Evolutionary conservation across 2,113 vertebrate genomes (phyloP), one percentile per base, ranked within the genome.

Genomic region (Psephotus haematonotus): DNA sequence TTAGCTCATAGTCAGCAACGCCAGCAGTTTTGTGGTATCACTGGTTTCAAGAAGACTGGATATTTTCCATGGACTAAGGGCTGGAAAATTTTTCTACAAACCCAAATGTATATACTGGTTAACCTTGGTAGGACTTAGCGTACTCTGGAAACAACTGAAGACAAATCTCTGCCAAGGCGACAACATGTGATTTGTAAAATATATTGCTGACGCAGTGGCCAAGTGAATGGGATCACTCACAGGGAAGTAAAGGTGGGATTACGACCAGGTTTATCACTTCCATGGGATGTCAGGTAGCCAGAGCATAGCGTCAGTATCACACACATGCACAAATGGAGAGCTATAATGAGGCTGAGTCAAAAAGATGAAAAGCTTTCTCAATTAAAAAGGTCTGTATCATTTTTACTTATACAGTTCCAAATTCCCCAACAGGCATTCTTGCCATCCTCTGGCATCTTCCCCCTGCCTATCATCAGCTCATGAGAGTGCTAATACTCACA

Each of bases 1-100:
- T 97, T 64, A 94, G 93, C 59, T 83, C 93, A 95, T 81, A 95
- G 90, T 70, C 83, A 91, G 94, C 92, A 90, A 88, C 96, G 90
- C 96, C 93, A 95, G 82, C 22, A 28, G 93, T 72, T 75, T 78
- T 96, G 97, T 83, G 92, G 96, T 95, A 93, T 93, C 18, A 9
- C 10, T 24, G n/a, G 75, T 44, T 94, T 95, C 31, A 71, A 69
- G 67, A 57, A 55, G 52, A 85, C 85, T 93, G 96, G 86, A 47
- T 41, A 84, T 80, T 50, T 96, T 97, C 93, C 72, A 55, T 43
- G 78, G 62, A 93, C 82, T 93, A 85, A 60, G 29, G 46, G 37
- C 64, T 81, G 55, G 76, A 91, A 71, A 68, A 50, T 31, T 46
- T 92, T 96, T 95, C 88, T 79, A 55, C 37, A 25, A 84, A 97